These are phyloP conservation scores for Steinernema feltiae DNA, from an alignment of 1,140 invertebrate species.

Conservation along the genomic window DNA sequence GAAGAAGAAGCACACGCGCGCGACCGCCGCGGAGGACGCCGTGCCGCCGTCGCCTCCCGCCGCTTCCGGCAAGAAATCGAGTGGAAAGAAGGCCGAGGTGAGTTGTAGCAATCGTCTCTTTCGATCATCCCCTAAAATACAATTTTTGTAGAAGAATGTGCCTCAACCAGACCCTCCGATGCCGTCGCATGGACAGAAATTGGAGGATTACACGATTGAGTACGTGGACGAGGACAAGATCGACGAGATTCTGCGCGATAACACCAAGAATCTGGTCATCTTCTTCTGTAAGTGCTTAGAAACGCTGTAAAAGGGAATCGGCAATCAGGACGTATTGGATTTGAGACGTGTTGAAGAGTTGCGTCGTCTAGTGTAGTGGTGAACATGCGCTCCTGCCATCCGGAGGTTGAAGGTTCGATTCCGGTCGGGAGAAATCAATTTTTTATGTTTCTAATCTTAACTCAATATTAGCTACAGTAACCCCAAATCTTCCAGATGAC, in stretches of 20 bases:
- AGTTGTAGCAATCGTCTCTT: not conserved
- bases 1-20: constrained; percentile 3
- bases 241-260: constrained; percentile 54
- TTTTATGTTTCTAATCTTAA: not conserved
- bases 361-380: too few relatives aligned
- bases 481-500: constrained; percentile 52
- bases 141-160: not conserved
- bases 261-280: constrained; percentile 54
- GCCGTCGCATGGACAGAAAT: constrained; percentile 17
- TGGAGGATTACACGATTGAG: constrained; percentile 54
- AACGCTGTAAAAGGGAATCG: not conserved
- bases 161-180: constrained; percentile 17
- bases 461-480: too few relatives aligned
- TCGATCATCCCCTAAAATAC: not conserved
- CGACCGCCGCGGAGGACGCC: constrained; percentile 21
- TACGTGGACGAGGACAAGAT: constrained; percentile 58
- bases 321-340: not conserved
- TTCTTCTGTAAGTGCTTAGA: constrained; percentile 55
- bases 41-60: constrained; percentile 20
- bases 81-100: constrained; percentile 8
- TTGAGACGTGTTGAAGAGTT: too few relatives aligned
- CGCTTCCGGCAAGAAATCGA: constrained; percentile 13
- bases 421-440: too few relatives aligned
- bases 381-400: too few relatives aligned
- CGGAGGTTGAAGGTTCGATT: too few relatives aligned